These are phyloP conservation scores for Phataginus tetradactyla DNA, from an alignment of 2,797 vertebrate species.

Conservation along the genomic window DNA sequence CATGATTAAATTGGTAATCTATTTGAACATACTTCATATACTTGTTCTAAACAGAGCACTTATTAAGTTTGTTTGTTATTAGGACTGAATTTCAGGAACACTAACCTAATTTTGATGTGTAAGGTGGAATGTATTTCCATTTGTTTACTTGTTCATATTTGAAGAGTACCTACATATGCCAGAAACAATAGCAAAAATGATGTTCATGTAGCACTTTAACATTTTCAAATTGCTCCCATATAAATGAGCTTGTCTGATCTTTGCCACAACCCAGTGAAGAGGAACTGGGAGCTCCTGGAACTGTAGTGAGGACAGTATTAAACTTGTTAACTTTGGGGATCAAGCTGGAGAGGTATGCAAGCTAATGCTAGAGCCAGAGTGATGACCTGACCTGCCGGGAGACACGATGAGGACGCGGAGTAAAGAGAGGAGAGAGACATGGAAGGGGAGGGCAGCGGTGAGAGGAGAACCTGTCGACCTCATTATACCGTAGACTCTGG, in stretches of 20 bases:
- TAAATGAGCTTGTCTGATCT: neutral
- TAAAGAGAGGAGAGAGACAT: neutral
- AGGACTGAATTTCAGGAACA: neutral
- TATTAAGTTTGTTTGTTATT: neutral
- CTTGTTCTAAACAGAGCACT: constrained; percentile 12
- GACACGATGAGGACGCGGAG: neutral
- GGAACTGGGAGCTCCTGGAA: neutral
- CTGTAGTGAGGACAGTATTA: neutral
- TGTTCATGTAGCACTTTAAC: neutral
- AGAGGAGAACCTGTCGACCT: neutral
- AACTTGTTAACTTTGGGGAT: neutral
- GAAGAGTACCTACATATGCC: neutral
- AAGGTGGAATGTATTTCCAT: neutral
- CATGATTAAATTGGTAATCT: neutral
- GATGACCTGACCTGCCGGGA: neutral
- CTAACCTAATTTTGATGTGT: neutral
- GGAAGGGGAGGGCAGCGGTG: neutral
- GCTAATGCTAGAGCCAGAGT: neutral
- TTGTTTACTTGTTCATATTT: neutral
- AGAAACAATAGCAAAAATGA: neutral
- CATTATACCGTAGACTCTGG: neutral
- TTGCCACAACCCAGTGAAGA: neutral
- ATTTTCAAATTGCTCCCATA: neutral
- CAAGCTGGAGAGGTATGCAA: neutral
- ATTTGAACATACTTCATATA: neutral